Evolutionary conservation across 2,113 vertebrate species (phyloP), one percentile per base, ranked within the genome.

Genomic region (Otolemur garnettii): DNA sequence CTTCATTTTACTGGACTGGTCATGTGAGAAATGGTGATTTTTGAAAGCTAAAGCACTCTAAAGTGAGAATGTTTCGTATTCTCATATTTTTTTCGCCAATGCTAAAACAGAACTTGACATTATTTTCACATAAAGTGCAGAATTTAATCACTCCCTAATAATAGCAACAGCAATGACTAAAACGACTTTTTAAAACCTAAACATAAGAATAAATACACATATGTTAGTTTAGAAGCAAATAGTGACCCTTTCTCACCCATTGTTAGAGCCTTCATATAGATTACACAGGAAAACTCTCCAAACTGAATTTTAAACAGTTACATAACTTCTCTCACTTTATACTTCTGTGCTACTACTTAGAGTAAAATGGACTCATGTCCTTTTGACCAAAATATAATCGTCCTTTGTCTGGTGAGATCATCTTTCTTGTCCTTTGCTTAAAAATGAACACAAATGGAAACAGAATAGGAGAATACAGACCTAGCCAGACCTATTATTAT

Each of bases 1-100:
- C 55, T 90, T 90, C 21, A 92, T 68, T 96, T 92, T 81, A 15
- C 24, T 71, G 83, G n/a, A 84, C 5, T 82, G 68, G 21, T 66
- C 77, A 66, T 57, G 11, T 60, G 80, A 71, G 80, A 87, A 72
- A 74, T n/a, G 33, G 18, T 94, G 60, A 64, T n/a, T 91, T 57
- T 77, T 50, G 12, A 35, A 79, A 83, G 33, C 33, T 80, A 84
- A 92, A 77, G 81, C 35, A 88, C 57, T 82, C 92, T 42, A 75
- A 95, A 55, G 5, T n/a, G 77, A 0, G 79, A 35, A 45, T 62
- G 21, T 75, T 93, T 93, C 87, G 3, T 66, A 50, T 90, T 79
- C 4, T 79, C 14, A 66, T 53, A n/a, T n/a, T 59, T 86, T 86
- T 86, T 71, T 71, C 26, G 57, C 42, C 59, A 93, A 0, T 60